Evolutionary conservation across 2,888 invertebrate genomes (phyloP).

Genomic region (Epirrhoe tristata): DNA sequence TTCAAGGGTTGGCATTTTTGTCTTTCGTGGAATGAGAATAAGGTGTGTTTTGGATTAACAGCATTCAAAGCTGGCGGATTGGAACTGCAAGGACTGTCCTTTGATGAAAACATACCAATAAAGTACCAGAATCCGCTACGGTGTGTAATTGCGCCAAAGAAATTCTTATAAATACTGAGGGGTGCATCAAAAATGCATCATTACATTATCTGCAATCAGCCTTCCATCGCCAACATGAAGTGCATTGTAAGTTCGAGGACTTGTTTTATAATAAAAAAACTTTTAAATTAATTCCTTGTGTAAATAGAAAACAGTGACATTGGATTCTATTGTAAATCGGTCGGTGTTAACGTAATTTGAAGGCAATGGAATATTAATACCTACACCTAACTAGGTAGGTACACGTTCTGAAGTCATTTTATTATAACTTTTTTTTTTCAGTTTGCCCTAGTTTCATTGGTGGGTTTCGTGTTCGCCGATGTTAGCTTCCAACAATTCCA

Average conservation of each 20-base stretch:
- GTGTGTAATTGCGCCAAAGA: conserved; percentile 74
- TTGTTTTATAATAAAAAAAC: conserved; percentile 2
- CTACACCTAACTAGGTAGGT: no score
- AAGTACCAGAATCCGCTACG: conserved; percentile 70
- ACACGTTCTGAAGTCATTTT: no score
- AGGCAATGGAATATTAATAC: no score
- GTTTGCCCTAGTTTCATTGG: conserved; percentile 52
- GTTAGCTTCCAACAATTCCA: conserved; percentile 68
- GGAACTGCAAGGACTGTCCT: conserved; percentile 62
- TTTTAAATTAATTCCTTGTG: background rate
- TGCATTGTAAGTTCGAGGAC: conserved; percentile 68
- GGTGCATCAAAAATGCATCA: conserved; percentile 78
- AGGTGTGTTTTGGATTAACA: conserved; percentile 24
- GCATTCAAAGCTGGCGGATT: conserved; percentile 29
- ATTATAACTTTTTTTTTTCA: no score
- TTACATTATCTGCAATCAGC: conserved; percentile 58
- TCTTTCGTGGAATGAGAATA: conserved; percentile 23
- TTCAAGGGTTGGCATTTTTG: conserved; percentile 8
- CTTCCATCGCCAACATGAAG: conserved; percentile 67
- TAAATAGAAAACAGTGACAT: background rate
- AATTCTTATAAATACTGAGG: conserved; percentile 80
- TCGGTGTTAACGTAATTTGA: no score
- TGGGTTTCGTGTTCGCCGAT: conserved; percentile 62
- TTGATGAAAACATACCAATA: conserved; percentile 69
- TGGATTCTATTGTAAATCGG: background rate